A percentile compares a stretch with the other conserved stretches of the same genome.
phyloP scores from a whole-genome alignment of 1,140 invertebrate species.

The Drosophila tsacasi region DNA sequence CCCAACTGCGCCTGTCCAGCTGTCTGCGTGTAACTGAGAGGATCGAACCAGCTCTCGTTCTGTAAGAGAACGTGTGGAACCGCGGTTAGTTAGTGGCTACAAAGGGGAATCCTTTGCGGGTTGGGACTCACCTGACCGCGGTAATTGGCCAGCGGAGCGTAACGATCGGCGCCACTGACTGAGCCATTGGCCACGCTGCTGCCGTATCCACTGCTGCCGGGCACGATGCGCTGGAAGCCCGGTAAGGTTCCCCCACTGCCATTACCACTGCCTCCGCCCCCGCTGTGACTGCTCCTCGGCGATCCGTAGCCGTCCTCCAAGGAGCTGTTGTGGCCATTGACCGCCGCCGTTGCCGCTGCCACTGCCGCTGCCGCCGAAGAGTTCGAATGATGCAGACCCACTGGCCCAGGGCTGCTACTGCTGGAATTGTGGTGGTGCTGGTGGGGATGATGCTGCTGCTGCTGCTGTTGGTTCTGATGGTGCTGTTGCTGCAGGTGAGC shows the following conservation, averaged over 20 bases:
- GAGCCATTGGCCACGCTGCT: slow-evolving; percentile 67
- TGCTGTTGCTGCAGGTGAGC: slow-evolving; percentile 61
- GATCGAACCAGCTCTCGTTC: slow-evolving; percentile 80
- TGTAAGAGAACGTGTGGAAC: slow-evolving; percentile 22
- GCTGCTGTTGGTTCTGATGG: slow-evolving; percentile 42
- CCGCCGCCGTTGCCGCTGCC: slow-evolving; percentile 28
- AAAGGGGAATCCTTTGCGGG: not conserved
- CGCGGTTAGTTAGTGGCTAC: not conserved
- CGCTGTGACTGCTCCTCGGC: slow-evolving; percentile 73
- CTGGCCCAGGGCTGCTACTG: slow-evolving; percentile 64
- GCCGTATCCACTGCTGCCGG: slow-evolving; percentile 43
- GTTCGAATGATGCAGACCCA: slow-evolving; percentile 49
- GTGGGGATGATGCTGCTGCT: slow-evolving; percentile 63
- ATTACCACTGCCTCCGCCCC: slow-evolving; percentile 39
- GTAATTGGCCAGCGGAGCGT: slow-evolving; percentile 79
- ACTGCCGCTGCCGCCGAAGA: slow-evolving; percentile 36
- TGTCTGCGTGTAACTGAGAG: slow-evolving; percentile 62
- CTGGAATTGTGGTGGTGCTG: slow-evolving; percentile 66
- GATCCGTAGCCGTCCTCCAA: slow-evolving; percentile 77
- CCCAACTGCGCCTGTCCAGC: slow-evolving; percentile 56
- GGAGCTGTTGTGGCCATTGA: slow-evolving; percentile 54
- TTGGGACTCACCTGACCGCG: slow-evolving; percentile 69
- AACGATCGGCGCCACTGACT: slow-evolving; percentile 64
- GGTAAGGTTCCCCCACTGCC: slow-evolving; percentile 64
- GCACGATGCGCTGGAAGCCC: slow-evolving; percentile 71